phyloP scores from a whole-genome alignment of 2,888 invertebrate species.

The Hybos culiciformis region DNA sequence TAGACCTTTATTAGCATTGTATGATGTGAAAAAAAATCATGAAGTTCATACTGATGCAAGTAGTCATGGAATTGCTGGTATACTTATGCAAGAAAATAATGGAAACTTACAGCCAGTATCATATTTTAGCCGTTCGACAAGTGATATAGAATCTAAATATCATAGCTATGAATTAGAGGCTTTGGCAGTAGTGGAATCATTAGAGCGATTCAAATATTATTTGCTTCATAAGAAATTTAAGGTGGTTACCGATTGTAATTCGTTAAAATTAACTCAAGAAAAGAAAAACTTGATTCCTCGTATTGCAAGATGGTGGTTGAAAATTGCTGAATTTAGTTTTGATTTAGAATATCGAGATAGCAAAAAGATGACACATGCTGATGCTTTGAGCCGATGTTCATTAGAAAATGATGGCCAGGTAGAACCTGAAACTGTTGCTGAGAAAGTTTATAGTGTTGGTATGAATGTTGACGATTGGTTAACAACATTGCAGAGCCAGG shows the following conservation, averaged over 20 bases:
- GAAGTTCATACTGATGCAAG: slow-evolving; percentile 6
- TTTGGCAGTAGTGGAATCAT: slow-evolving; percentile 1
- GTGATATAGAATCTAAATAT: neutral
- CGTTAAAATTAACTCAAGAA: neutral
- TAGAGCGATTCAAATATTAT: slow-evolving; percentile 3
- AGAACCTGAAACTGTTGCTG: neutral
- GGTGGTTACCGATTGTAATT: slow-evolving; percentile 6
- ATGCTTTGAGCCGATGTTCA: neutral
- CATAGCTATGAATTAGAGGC: slow-evolving; percentile 4
- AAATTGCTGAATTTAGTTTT: slow-evolving; percentile 3
- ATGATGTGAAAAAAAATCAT: neutral
- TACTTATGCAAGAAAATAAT: slow-evolving; percentile 1
- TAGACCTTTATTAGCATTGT: neutral
- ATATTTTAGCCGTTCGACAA: slow-evolving; percentile 5
- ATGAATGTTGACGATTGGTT: slow-evolving; percentile 11
- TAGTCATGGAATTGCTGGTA: slow-evolving; percentile 1
- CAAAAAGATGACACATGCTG: neutral
- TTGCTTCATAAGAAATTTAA: slow-evolving; percentile 1
- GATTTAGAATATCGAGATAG: neutral
- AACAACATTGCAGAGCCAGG: slow-evolving; percentile 11
- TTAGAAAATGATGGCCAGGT: neutral
- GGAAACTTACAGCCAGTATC: neutral
- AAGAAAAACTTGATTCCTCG: slow-evolving; percentile 4
- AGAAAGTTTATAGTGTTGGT: slow-evolving; percentile 3
- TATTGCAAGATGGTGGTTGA: slow-evolving; percentile 8